A percentile compares a stretch with the other conserved stretches of the same genome.
These are phyloP conservation scores for Micrasema longulum DNA, from an alignment of 1,140 invertebrate species.

Conservation along the genomic window DNA sequence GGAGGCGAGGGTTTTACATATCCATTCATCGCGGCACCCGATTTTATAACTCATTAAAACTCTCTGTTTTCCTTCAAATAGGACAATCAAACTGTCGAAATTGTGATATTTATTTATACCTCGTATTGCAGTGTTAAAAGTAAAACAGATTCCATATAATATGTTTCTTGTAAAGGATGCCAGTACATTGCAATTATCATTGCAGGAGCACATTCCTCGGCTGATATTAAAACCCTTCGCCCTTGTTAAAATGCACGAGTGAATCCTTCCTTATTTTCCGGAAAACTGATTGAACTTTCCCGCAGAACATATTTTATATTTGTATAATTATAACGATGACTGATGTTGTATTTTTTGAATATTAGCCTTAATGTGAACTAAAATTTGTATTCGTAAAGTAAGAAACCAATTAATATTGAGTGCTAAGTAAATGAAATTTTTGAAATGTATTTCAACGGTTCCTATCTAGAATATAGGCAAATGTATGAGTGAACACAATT, in stretches of 20 bases:
- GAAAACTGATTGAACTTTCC: constrained; percentile 37
- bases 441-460: constrained; percentile 50
- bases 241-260: constrained; percentile 11
- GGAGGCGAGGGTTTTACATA: constrained; percentile 48
- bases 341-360: constrained; percentile 54
- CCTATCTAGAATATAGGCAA: constrained; percentile 50
- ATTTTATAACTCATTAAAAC: too few relatives aligned
- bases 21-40: too few relatives aligned
- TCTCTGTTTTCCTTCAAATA: background rate
- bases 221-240: background rate
- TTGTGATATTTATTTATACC: constrained; percentile 40
- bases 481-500: constrained; percentile 30
- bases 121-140: background rate
- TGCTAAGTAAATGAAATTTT: constrained; percentile 33
- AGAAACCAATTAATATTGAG: constrained; percentile 31
- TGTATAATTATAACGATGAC: constrained; percentile 51
- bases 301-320: constrained; percentile 43
- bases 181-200: background rate
- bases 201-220: too few relatives aligned
- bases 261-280: constrained; percentile 52
- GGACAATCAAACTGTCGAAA: constrained; percentile 51
- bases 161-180: background rate
- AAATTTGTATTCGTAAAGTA: constrained; percentile 19
- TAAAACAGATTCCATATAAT: constrained; percentile 8
- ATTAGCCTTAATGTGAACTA: constrained; percentile 52